Conservation (phyloP, 1,140 invertebrate genomes). For the Zaprionus vittiger region DNA sequence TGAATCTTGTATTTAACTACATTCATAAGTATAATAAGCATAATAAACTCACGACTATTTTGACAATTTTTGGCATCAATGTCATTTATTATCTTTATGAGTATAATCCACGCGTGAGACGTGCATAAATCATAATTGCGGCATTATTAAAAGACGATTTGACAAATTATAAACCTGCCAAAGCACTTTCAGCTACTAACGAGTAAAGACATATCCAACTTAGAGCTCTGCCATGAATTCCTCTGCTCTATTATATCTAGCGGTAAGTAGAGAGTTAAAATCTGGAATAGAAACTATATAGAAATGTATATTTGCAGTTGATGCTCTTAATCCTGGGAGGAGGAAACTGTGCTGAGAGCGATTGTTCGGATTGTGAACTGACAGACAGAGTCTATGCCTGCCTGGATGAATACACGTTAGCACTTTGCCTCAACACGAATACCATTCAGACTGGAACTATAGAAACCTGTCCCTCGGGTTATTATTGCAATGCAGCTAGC, state of each 20-base stretch:
- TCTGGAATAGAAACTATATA: neutral
- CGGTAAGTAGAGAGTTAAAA: conserved; percentile 12
- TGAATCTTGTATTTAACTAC: conserved; percentile 16
- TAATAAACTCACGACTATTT: conserved; percentile 26
- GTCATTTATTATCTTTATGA: conserved; percentile 51
- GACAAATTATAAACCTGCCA: conserved; percentile 8
- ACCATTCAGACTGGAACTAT: conserved; percentile 15
- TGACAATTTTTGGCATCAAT: conserved; percentile 34
- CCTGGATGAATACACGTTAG: conserved; percentile 47
- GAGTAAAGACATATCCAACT: conserved; percentile 20
- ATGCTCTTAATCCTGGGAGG: conserved; percentile 2
- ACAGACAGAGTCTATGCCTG: conserved; percentile 46
- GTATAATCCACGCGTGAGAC: conserved; percentile 20
- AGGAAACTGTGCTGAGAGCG: conserved; percentile 11
- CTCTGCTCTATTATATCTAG: neutral
- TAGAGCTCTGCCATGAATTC: conserved; percentile 15
- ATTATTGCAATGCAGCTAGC: conserved; percentile 46
- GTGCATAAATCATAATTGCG: conserved; percentile 23
- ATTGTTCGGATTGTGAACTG: conserved; percentile 47
- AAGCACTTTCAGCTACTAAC: conserved; percentile 13
- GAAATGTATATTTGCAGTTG: neutral
- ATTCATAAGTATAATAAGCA: conserved; percentile 21
- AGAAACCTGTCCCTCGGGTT: conserved; percentile 25
- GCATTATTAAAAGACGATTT: conserved; percentile 27
- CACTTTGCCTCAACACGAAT: conserved; percentile 35